A percentile compares a stretch with the other conserved stretches of the same genome.
Conservation (phyloP, 2,888 invertebrate species). For the Oxystoma pomonae region DNA sequence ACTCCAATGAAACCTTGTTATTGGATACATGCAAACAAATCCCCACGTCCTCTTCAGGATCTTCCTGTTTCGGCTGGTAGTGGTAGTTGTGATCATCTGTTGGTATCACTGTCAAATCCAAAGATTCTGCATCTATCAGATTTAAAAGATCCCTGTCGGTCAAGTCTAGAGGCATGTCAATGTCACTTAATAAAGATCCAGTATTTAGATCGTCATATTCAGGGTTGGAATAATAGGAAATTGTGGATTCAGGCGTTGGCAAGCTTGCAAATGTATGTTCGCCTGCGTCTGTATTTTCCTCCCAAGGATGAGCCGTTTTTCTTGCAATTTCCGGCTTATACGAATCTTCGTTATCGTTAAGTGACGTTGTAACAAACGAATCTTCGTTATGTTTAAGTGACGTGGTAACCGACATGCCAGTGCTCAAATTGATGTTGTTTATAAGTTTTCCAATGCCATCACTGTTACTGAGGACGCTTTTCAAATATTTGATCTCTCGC, state of each 20-base stretch:
- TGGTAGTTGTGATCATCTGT: constrained; percentile 42
- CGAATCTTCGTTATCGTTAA: constrained; percentile 36
- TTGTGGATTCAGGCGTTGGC: constrained; percentile 26
- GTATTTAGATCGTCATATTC: constrained; percentile 22
- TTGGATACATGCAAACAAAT: constrained; percentile 57
- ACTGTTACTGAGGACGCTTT: constrained; percentile 53
- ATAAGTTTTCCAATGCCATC: constrained; percentile 51
- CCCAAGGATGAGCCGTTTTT: constrained; percentile 34
- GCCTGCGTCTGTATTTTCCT: constrained; percentile 10
- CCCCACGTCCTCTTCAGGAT: constrained; percentile 43
- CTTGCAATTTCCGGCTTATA: constrained; percentile 20
- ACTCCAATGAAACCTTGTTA: constrained; percentile 55
- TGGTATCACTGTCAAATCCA: constrained; percentile 17
- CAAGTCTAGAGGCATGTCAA: constrained; percentile 25
- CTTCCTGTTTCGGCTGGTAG: constrained; percentile 6
- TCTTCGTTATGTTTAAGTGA: constrained; percentile 39
- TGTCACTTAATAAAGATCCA: constrained; percentile 25
- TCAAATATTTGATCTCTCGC: constrained; percentile 54
- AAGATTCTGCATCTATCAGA: constrained; percentile 18
- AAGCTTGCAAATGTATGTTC: not conserved
- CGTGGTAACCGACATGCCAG: constrained; percentile 43
- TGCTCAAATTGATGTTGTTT: constrained; percentile 45
- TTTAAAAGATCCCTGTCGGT: constrained; percentile 21
- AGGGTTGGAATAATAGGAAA: constrained; percentile 19
- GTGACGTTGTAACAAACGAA: constrained; percentile 38